These are phyloP conservation scores for Syritta pipiens DNA, from an alignment of 2,888 invertebrate species.

Conservation along the genomic window DNA sequence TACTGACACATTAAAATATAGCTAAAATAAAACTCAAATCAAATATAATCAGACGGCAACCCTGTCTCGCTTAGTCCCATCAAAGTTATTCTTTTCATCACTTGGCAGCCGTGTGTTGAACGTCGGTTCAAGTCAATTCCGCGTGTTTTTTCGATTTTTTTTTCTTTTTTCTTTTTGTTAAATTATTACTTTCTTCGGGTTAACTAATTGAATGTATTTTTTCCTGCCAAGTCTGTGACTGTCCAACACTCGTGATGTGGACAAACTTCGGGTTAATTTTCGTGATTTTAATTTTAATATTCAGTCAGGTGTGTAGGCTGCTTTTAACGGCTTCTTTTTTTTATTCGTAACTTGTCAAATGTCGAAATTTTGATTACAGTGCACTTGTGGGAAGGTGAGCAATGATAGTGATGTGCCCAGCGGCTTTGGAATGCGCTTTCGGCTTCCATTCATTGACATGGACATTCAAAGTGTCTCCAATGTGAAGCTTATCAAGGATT, in stretches of 20 bases:
- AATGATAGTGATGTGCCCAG: conserved; percentile 1
- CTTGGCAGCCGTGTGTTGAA: no score
- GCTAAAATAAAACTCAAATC: no score
- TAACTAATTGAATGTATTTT: neutral
- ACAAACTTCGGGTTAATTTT: conserved; percentile 4
- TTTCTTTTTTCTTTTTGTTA: no score
- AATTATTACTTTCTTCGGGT: no score
- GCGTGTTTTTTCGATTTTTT: no score
- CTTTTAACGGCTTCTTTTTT: no score
- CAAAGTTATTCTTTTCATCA: no score
- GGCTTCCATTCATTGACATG: conserved; percentile 76
- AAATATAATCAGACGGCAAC: no score
- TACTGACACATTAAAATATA: no score
- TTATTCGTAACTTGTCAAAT: no score
- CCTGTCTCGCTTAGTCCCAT: no score
- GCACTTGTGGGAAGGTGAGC: conserved; percentile 1
- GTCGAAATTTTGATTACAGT: conserved; percentile 41
- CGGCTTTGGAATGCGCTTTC: conserved; percentile 72
- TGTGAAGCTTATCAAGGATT: conserved; percentile 73
- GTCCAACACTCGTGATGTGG: conserved; percentile 21
- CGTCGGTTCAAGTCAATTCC: no score
- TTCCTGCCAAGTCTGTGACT: neutral
- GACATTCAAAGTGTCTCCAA: conserved; percentile 72
- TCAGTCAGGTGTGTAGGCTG: neutral
- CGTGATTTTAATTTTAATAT: neutral